Evolutionary conservation across 2,888 invertebrate species (phyloP), one percentile per base, ranked within the genome.

Genomic region (Eristalis arbustorum): DNA sequence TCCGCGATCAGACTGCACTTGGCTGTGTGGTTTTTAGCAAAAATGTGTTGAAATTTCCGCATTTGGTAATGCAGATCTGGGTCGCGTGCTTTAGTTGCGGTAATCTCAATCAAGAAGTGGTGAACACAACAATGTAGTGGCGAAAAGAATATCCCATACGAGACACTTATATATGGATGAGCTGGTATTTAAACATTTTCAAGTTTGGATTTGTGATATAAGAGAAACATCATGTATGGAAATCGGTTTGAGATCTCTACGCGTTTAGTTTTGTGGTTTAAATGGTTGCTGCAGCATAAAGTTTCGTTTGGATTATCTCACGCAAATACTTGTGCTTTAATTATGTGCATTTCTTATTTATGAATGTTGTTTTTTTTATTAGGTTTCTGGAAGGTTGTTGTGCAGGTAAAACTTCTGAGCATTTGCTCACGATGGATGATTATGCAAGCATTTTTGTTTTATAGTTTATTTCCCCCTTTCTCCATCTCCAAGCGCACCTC

Each of bases 11-110:
- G 5, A 25, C 59, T 25, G 59, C 25, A 28, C 25, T 14, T 2
- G 59, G 23, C 25, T 67, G 23, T 67, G 31, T 67, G 67, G n/a
- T n/a, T 68, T 28, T 25, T 1, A 49, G 28, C 37, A 31, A 22
- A 63, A n/a, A n/a, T n/a, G 34, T 73, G 80, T 74, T 73, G 74
- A 62, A 74, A 80, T 64, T 74, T 80, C 80, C 80, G 63, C 64
- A 80, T 80, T 80, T 74, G 74, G 73, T 37, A 63, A 69, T 23
- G 23, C 6, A 13, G 40, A 80, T 59, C 42, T 75, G n/a, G 75
- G 75, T 81, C 74, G 74, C 40, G 63, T 63, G 25, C 23, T 49
- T 49, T 34, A 28, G 42, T 42, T 59, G 59, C 18, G 42, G 56
- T 63, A 56, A n/a, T 18, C 63, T 31, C 42, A 11, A 4, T 56